These are phyloP conservation scores for Xestoiulus laeticollis DNA, from an alignment of 2,888 invertebrate species.

Conservation along the genomic window DNA sequence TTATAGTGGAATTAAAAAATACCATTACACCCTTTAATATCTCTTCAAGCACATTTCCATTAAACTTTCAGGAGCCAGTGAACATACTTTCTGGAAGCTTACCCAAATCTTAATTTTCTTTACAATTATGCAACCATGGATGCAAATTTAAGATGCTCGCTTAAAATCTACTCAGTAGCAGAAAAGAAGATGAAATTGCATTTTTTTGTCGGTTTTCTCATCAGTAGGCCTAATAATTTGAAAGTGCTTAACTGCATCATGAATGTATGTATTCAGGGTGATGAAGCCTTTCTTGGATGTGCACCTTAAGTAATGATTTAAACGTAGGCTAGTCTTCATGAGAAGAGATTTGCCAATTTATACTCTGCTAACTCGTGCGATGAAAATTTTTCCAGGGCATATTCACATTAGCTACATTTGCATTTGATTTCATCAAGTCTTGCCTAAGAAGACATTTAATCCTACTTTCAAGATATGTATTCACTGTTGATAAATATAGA, in stretches of 20 bases:
- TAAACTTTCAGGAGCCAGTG: conserved; percentile 5
- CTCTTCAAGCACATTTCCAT: not conserved
- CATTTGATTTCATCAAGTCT: not conserved
- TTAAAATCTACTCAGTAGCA: not conserved
- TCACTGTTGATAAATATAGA: too few species aligned
- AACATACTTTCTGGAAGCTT: not conserved
- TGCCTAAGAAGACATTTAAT: not conserved
- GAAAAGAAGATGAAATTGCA: not conserved
- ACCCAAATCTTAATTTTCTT: not conserved
- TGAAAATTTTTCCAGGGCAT: not conserved
- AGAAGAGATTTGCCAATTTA: not conserved
- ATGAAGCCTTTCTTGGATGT: too few species aligned
- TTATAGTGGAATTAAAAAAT: not conserved
- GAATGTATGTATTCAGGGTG: too few species aligned
- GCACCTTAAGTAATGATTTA: not conserved
- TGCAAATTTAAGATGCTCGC: not conserved
- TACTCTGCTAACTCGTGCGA: not conserved
- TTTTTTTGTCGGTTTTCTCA: not conserved
- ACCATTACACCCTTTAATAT: not conserved
- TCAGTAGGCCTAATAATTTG: not conserved
- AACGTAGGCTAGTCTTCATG: not conserved
- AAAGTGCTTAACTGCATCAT: not conserved
- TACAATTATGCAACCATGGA: not conserved
- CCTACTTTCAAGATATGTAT: not conserved
- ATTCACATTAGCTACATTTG: not conserved